phyloP scores from a whole-genome alignment of 2,113 vertebrate species.

The Caloenas nicobarica region DNA sequence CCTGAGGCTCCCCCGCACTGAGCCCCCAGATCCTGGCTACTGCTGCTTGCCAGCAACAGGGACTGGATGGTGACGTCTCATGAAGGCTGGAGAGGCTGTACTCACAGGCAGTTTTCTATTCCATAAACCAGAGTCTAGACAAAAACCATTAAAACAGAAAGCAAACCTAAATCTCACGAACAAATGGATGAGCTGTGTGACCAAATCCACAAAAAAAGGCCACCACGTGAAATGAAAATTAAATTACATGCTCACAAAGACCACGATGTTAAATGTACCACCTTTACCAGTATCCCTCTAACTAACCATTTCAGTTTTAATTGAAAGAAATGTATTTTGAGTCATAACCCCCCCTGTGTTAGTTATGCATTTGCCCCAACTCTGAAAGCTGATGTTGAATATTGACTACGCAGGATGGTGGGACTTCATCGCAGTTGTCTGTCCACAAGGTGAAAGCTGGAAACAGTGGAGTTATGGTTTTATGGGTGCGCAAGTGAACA shows the following conservation, averaged over 20 bases:
- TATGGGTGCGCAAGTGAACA: rapidly evolving
- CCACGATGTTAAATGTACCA: neutral
- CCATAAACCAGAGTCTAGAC: neutral
- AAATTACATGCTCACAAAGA: neutral
- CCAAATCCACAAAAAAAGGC: neutral
- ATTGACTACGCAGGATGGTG: neutral
- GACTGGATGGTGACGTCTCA: neutral
- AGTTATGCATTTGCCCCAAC: neutral
- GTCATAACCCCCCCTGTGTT: neutral
- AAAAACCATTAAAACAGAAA: neutral
- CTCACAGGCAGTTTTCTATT: neutral
- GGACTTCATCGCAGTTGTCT: neutral
- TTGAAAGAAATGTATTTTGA: rapidly evolving
- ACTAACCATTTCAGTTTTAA: neutral
- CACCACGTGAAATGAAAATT: neutral
- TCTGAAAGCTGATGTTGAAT: neutral
- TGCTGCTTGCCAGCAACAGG: rapidly evolving
- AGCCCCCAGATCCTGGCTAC: neutral
- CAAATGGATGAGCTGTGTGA: neutral
- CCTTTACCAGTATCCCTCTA: neutral
- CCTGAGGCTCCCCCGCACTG: rapidly evolving
- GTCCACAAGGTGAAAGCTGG: rapidly evolving
- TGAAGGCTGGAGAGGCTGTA: neutral
- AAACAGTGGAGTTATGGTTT: rapidly evolving
- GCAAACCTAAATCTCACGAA: neutral